phyloP scores from a whole-genome alignment of 2,113 vertebrate species.

The Sinocyclocheilus rhinocerous region DNA sequence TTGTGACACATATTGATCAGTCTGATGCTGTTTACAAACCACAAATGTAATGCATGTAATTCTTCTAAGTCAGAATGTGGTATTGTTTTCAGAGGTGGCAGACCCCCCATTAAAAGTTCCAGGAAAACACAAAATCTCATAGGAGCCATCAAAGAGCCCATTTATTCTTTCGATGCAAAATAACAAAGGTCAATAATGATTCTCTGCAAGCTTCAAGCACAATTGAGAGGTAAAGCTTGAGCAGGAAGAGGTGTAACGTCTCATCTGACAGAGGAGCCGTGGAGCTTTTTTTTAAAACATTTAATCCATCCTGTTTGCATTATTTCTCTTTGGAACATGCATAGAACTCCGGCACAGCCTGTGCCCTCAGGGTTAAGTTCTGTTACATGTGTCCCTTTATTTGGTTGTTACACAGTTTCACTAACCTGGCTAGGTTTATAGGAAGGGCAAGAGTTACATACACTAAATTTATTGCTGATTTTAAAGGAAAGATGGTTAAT shows the following conservation, averaged over 20 bases:
- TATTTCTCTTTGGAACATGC: constrained; percentile 17
- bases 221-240: constrained; percentile 41
- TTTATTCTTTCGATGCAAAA: constrained; percentile 60
- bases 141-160: constrained; percentile 53
- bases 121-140: constrained; percentile 47
- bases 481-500: not conserved
- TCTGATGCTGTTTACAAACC: constrained; percentile 44
- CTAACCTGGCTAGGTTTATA: constrained; percentile 11
- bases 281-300: constrained; percentile 42
- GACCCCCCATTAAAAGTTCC: not conserved
- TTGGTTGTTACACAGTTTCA: constrained; percentile 28
- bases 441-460: constrained; percentile 4
- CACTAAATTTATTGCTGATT: not conserved
- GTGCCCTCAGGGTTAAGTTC: constrained; percentile 58
- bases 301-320: constrained; percentile 49
- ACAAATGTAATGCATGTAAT: constrained; percentile 50
- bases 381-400: constrained; percentile 60
- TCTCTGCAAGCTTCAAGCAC: constrained; percentile 41
- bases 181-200: constrained; percentile 55
- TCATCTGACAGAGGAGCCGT: constrained; percentile 53
- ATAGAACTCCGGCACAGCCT: constrained; percentile 28
- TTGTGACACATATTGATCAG: constrained; percentile 32
- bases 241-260: constrained; percentile 59
- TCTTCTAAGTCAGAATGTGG: constrained; percentile 60
- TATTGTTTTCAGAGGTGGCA: constrained; percentile 63